Evolutionary conservation across 2,888 invertebrate genomes (phyloP), one percentile per base, ranked within the genome.

Genomic region (Brachypalpus laphriformis): DNA sequence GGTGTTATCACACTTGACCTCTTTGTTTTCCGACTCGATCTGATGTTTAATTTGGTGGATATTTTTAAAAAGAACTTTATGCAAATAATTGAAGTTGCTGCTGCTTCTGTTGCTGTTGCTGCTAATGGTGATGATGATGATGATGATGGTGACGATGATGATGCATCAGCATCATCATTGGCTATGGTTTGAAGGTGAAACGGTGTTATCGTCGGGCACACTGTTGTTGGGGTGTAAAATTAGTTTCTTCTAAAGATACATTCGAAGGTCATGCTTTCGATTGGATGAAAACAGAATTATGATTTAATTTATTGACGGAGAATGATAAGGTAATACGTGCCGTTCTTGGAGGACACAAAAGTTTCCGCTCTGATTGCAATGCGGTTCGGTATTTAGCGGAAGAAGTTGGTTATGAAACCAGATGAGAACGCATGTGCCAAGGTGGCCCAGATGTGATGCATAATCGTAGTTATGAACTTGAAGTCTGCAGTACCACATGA

Each of bases 1-100:
- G 16, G 16, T 72, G 72, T 63, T 82, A 82, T 82, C 82, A 61
- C n/a, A 34, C 34, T 65, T 74, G 72, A 82, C 72, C 61, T 77
- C 47, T 40, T 51, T 51, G 56, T 40, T 61, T 54, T 16, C 9
- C 28, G 34, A 25, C 25, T 18, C 6, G 22, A 54, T 61, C 75
- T 49, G 57, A 56, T 63, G 54, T 78, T 20, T 45, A 37, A 14
- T 42, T 45, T 20, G 54, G 68, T 54, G 47, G 57, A 65, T 70
- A 63, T 49, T 76, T 76, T 68, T 68, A 51, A 51, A 40, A 28
- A 28, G n/a, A 28, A 28, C 3, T 68, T 59, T 51, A 40, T 72
- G 51, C 25, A 49, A 51, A 42, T 5, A 16, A 63, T 34, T 25
- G 20, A 63, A 25, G 16, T 1, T 25, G 42, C 9, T 22, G 4